Evolutionary conservation across 2,888 invertebrate genomes (phyloP).

Genomic region (Ptychoptera albimana): DNA sequence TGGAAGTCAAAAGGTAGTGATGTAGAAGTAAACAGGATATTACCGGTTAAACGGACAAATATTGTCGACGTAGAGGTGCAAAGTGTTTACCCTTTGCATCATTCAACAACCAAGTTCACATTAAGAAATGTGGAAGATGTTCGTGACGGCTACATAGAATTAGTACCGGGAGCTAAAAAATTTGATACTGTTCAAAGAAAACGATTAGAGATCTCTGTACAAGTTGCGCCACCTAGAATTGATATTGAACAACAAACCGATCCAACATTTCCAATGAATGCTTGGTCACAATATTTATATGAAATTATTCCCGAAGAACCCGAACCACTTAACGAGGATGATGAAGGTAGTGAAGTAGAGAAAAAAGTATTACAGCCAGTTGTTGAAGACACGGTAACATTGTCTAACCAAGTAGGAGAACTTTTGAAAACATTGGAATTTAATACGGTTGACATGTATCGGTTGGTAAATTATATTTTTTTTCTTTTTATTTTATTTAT

Average conservation of each 20-base stretch:
- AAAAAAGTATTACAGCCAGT: constrained; percentile 8
- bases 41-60: constrained; percentile 37
- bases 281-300: constrained; percentile 50
- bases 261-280: constrained; percentile 48
- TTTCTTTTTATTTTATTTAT: too few relatives aligned
- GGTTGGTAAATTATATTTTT: constrained; percentile 19
- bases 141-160: constrained; percentile 52
- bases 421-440: constrained; percentile 26
- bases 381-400: constrained; percentile 14
- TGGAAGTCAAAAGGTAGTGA: constrained; percentile 53
- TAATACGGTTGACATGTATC: constrained; percentile 29
- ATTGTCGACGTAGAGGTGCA: constrained; percentile 52
- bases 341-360: constrained; percentile 5
- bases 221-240: constrained; percentile 36
- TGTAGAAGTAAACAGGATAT: constrained; percentile 38
- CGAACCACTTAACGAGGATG: constrained; percentile 14
- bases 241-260: constrained; percentile 46
- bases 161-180: constrained; percentile 37
- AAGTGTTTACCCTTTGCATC: constrained; percentile 38
- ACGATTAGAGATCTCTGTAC: constrained; percentile 39
- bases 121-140: constrained; percentile 38
- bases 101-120: constrained; percentile 33
- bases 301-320: constrained; percentile 18
- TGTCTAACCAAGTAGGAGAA: constrained; percentile 22
- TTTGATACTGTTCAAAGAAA: constrained; percentile 39